These are phyloP conservation scores for Micoletzkya japonica DNA, from an alignment of 2,888 invertebrate genomes.

Conservation along the genomic window DNA sequence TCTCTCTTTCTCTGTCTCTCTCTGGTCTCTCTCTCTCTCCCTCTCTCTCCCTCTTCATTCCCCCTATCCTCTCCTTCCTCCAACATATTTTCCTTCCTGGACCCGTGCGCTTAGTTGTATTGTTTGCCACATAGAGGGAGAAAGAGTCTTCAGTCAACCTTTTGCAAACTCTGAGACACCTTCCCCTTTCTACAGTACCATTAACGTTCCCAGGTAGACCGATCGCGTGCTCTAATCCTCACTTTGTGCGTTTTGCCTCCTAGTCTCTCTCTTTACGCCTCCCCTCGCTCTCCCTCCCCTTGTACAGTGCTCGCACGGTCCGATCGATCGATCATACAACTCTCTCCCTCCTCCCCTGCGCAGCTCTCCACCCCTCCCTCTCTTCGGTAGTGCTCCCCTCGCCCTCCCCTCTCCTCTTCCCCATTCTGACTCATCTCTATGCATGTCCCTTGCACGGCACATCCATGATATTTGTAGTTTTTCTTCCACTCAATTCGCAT, in stretches of 20 bases:
- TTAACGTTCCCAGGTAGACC: too few species aligned
- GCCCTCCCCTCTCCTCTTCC: not conserved
- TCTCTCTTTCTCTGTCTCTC: conserved; percentile 5
- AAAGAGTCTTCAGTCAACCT: too few species aligned
- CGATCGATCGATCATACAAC: conserved; percentile 23
- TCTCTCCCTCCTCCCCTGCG: not conserved
- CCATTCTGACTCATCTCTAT: too few species aligned
- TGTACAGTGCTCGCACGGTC: conserved; percentile 1
- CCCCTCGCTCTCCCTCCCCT: not conserved
- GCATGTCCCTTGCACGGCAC: too few species aligned
- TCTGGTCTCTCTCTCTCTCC: not conserved
- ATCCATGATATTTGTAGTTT: too few species aligned
- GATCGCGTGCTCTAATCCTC: too few species aligned
- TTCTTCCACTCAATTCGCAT: not conserved
- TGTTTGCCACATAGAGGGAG: not conserved
- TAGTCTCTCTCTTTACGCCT: conserved; percentile 5
- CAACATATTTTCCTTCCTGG: not conserved
- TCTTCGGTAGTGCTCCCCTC: not conserved
- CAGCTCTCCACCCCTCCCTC: conserved; percentile 6
- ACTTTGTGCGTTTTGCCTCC: too few species aligned
- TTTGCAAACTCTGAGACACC: too few species aligned
- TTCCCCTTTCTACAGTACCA: too few species aligned
- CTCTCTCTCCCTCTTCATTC: not conserved
- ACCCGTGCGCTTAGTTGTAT: not conserved
- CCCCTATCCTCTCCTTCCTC: not conserved